A percentile compares a stretch with the other conserved stretches of the same genome.
These are phyloP conservation scores for Hiodon alosoides DNA, from an alignment of 2,113 vertebrate species.

Conservation along the genomic window DNA sequence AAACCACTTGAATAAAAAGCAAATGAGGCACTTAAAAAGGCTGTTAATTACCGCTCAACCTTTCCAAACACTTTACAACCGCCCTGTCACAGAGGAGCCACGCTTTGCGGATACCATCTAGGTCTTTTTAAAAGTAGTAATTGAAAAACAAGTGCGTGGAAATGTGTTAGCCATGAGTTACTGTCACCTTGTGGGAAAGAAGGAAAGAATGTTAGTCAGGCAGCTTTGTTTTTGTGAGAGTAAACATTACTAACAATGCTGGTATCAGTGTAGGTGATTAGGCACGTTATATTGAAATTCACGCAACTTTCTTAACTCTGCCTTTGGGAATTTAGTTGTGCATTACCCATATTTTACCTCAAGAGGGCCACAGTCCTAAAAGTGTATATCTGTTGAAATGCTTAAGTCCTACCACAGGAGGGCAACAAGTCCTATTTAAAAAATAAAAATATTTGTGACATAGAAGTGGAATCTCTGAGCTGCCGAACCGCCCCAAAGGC, in stretches of 20 bases:
- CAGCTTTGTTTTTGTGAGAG: not conserved
- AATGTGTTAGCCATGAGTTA: not conserved
- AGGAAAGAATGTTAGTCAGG: no score
- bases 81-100: not conserved
- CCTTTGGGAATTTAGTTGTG: not conserved
- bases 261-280: not conserved
- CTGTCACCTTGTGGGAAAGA: not conserved
- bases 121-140: no score
- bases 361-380: not conserved
- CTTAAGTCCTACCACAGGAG: not conserved
- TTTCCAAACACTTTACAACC: not conserved
- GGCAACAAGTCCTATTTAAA: no score
- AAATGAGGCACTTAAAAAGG: constrained; percentile 16
- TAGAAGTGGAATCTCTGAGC: no score
- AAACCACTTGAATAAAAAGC: constrained; percentile 16
- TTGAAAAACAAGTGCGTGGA: no score
- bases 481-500: no score
- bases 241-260: not conserved
- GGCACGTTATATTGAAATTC: not conserved
- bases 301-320: not conserved
- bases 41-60: constrained; percentile 17
- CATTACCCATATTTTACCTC: not conserved
- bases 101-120: not conserved
- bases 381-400: not conserved
- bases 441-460: no score